These are phyloP conservation scores for Simalia tracyae DNA, from an alignment of 2,797 vertebrate species.

Conservation along the genomic window DNA sequence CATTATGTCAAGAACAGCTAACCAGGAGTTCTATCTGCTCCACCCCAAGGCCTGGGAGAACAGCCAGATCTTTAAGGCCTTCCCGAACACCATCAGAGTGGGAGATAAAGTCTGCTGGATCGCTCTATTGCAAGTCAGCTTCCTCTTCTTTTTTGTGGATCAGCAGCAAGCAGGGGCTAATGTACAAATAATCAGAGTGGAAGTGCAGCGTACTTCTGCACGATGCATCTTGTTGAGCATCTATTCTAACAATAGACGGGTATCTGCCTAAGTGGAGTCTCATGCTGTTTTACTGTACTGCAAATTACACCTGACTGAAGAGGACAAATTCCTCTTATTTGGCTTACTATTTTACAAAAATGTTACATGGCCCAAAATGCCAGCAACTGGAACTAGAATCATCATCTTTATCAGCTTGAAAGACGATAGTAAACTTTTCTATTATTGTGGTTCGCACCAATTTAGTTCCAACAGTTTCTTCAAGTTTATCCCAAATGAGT, in stretches of 20 bases:
- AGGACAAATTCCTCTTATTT: slow-evolving; percentile 15
- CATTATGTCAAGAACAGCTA: neutral
- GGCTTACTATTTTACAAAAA: slow-evolving; percentile 18
- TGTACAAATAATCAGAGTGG: slow-evolving; percentile 1
- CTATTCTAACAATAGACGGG: slow-evolving; percentile 21
- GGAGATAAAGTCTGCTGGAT: neutral
- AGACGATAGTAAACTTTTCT: neutral
- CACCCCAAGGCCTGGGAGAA: neutral
- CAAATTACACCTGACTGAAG: slow-evolving; percentile 33
- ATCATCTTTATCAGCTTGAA: neutral
- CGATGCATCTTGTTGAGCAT: neutral
- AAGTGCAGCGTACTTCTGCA: slow-evolving; percentile 1
- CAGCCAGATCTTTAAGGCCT: neutral
- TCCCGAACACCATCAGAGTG: neutral
- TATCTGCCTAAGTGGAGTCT: slow-evolving; percentile 12
- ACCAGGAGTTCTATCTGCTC: neutral
- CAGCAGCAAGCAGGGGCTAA: neutral
- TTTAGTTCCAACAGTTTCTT: neutral
- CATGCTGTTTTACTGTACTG: slow-evolving; percentile 16
- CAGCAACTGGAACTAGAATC: slow-evolving; percentile 5
- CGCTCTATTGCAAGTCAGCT: neutral
- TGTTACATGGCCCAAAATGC: neutral
- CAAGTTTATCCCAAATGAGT: neutral
- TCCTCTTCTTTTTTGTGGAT: neutral
- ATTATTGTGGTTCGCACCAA: neutral